phyloP scores from a whole-genome alignment of 2,797 vertebrate species.

The Falco biarmicus region DNA sequence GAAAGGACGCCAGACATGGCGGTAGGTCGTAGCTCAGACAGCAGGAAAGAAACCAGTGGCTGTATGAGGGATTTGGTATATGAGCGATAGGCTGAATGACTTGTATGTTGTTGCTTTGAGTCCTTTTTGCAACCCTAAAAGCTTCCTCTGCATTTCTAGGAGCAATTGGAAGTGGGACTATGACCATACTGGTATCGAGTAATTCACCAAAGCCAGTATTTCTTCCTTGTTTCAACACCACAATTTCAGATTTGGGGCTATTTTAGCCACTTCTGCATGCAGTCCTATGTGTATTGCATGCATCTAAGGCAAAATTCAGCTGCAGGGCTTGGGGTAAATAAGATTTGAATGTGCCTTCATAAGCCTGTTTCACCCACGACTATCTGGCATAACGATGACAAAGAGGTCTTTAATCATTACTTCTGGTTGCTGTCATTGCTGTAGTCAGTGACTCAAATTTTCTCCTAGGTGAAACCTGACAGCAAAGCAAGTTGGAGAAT shows the following conservation, averaged over 20 bases:
- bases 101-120: not conserved
- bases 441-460: slow-evolving; percentile 47
- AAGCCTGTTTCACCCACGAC: not conserved
- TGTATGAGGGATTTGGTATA: not conserved
- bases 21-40: not conserved
- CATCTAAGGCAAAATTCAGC: not conserved
- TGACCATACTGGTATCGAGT: not conserved
- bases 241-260: not conserved
- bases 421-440: slow-evolving; percentile 62
- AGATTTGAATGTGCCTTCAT: not conserved
- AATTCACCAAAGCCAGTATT: not conserved
- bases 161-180: not conserved
- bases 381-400: not conserved
- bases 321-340: not conserved
- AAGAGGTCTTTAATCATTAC: slow-evolving; percentile 45
- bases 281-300: not conserved
- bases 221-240: not conserved
- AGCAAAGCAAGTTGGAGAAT: slow-evolving; percentile 49
- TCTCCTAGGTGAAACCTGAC: slow-evolving; percentile 59
- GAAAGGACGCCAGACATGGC: not conserved
- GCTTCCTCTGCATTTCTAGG: not conserved
- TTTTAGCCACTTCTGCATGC: not conserved
- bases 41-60: not conserved
- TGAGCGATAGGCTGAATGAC: not conserved
- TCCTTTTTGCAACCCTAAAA: not conserved